Evolutionary conservation across 2,797 vertebrate species (phyloP), one percentile per base, ranked within the genome.

Genomic region (Gila robusta): DNA sequence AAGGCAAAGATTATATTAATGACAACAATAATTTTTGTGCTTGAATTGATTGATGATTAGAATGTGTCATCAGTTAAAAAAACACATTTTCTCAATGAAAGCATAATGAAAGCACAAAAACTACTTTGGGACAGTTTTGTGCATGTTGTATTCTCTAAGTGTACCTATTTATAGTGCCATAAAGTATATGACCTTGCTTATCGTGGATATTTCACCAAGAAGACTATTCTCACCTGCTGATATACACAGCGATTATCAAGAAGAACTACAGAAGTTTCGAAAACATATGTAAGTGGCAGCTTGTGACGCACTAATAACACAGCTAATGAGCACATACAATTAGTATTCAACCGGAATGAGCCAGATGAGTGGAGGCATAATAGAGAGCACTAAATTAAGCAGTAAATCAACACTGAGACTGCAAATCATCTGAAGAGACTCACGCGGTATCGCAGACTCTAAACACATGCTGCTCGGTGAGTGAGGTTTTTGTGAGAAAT

Each of bases 361-460:
- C 71, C 69, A 80, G 54, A 81, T 73, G 84, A 80, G 78, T 16
- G 78, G 56, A 85, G 28, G 77, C 69, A 72, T 64, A 79, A 85
- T 28, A 80, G 54, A 80, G 28, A 85, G 67, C 41, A 80, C 77
- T 66, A 80, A 86, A 86, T 86, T 49, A 86, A 74, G 84, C 84
- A 86, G 71, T 72, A 64, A 81, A 86, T 81, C 84, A 80, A 86
- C 74, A 84, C 16, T 79, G 74, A 79, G 83, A 79, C 52, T 2
- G 35, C 37, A 28, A 23, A 71, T 81, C 71, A 80, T 81, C 59
- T 80, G 78, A 74, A 87, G 62, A 21, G 37, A 70, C n/a, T 32
- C n/a, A 7, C 4, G 49, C 47, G 6, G 47, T 44, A 32, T 77
- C 23, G 16, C 39, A 79, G 80, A 78, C 74, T 69, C 47, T 66